Conservation (phyloP, 2,888 invertebrate species). For the Germaria angustata region DNA sequence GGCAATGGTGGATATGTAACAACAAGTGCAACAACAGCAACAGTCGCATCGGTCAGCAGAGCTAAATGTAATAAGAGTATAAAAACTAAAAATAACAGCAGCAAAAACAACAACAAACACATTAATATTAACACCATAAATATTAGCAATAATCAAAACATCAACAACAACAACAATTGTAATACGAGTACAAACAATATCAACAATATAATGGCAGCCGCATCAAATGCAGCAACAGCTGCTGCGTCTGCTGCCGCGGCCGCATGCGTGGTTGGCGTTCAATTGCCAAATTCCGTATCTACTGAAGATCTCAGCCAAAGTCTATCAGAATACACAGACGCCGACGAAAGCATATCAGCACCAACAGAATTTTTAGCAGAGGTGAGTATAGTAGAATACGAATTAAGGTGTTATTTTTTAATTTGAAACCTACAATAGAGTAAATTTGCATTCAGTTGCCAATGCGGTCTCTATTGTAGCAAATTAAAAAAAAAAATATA, state of each 20-base stretch:
- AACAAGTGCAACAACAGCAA: conserved; percentile 49
- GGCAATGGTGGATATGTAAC: conserved; percentile 78
- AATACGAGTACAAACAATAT: conserved; percentile 45
- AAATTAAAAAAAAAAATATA: no score
- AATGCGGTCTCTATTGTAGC: no score
- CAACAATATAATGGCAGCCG: conserved; percentile 71
- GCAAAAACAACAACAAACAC: conserved; percentile 61
- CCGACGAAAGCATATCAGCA: conserved; percentile 87
- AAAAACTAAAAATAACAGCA: conserved; percentile 68
- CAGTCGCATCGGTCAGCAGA: conserved; percentile 39
- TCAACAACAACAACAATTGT: conserved; percentile 66
- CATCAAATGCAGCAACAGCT: conserved; percentile 70
- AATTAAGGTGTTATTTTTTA: no score
- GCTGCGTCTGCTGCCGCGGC: conserved; percentile 47
- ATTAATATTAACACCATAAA: conserved; percentile 12
- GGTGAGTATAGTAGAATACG: conserved; percentile 79
- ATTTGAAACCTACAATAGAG: no score
- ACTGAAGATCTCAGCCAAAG: conserved; percentile 84
- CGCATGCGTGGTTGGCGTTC: conserved; percentile 39
- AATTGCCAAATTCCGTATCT: conserved; percentile 77
- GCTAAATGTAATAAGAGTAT: conserved; percentile 66
- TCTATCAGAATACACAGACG: conserved; percentile 84
- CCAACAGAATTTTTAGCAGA: conserved; percentile 89
- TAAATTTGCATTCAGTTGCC: no score
- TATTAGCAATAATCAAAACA: conserved; percentile 68